Evolutionary conservation across 2,113 vertebrate genomes (phyloP).

Genomic region (Aegithalos caudatus): DNA sequence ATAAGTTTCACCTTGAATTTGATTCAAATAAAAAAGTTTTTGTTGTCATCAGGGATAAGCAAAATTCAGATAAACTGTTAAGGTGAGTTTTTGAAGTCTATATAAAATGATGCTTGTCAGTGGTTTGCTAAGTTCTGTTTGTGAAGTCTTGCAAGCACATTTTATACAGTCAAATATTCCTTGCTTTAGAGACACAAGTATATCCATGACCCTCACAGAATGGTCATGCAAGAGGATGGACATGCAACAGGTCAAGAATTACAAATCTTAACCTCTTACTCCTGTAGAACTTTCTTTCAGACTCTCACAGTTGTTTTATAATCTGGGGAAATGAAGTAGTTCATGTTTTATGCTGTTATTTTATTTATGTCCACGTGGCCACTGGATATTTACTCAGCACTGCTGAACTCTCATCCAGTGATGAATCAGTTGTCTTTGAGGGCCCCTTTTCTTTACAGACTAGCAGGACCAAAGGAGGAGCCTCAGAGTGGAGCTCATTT

Average conservation of each 20-base stretch:
- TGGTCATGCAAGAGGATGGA: neutral
- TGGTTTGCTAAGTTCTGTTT: neutral
- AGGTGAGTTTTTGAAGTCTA: neutral
- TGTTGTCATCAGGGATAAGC: neutral
- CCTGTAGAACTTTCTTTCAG: neutral
- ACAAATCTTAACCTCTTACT: neutral
- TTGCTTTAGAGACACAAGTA: neutral
- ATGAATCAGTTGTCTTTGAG: neutral
- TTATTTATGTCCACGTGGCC: neutral
- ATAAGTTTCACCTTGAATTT: neutral
- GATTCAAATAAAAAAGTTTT: neutral
- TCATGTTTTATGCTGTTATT: neutral
- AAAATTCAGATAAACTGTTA: neutral
- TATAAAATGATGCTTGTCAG: neutral
- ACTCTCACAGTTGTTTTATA: neutral
- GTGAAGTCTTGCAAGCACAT: neutral
- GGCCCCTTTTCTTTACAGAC: neutral
- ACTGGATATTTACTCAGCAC: neutral
- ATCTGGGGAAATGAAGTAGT: neutral
- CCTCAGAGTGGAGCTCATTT: neutral
- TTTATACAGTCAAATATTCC: neutral
- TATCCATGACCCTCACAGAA: neutral
- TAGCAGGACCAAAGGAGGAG: neutral
- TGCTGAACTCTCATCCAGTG: neutral
- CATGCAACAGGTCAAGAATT: neutral